Conservation (phyloP, 2,113 vertebrate species). For the Oryzias curvinotus region DNA sequence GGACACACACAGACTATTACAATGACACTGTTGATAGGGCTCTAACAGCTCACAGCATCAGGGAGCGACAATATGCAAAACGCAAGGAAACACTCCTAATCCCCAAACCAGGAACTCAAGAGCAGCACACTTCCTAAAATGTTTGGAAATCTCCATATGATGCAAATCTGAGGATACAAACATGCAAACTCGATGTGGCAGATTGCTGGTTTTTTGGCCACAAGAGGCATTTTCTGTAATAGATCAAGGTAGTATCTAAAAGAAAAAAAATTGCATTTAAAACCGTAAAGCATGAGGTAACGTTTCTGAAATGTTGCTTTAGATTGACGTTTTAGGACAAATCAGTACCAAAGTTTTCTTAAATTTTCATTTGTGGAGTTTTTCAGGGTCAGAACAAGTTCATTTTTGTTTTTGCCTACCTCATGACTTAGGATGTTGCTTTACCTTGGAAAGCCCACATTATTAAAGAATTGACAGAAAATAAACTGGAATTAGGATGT, state of each 20-base stretch:
- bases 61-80: constrained; percentile 77
- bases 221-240: constrained; percentile 30
- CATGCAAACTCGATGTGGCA: constrained; percentile 34
- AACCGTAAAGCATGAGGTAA: constrained; percentile 45
- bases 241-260: constrained; percentile 44
- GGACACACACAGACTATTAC: constrained; percentile 49
- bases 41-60: constrained; percentile 88
- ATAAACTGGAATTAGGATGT: too few relatives aligned
- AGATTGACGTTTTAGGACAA: constrained; percentile 19
- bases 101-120: constrained; percentile 61
- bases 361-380: too few relatives aligned
- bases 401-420: too few relatives aligned
- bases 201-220: constrained; percentile 51
- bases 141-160: constrained; percentile 30
- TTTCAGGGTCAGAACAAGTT: too few relatives aligned
- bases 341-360: constrained; percentile 4
- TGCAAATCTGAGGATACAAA: constrained; percentile 46
- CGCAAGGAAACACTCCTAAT: constrained; percentile 79
- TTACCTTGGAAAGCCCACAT: too few relatives aligned
- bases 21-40: constrained; percentile 74
- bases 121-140: constrained; percentile 30
- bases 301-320: constrained; percentile 31
- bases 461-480: too few relatives aligned
- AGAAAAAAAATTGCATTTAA: constrained; percentile 62
- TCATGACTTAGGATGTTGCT: too few relatives aligned